These are phyloP conservation scores for Pipistrellus pygmaeus DNA, from an alignment of 2,797 vertebrate genomes.

Conservation along the genomic window DNA sequence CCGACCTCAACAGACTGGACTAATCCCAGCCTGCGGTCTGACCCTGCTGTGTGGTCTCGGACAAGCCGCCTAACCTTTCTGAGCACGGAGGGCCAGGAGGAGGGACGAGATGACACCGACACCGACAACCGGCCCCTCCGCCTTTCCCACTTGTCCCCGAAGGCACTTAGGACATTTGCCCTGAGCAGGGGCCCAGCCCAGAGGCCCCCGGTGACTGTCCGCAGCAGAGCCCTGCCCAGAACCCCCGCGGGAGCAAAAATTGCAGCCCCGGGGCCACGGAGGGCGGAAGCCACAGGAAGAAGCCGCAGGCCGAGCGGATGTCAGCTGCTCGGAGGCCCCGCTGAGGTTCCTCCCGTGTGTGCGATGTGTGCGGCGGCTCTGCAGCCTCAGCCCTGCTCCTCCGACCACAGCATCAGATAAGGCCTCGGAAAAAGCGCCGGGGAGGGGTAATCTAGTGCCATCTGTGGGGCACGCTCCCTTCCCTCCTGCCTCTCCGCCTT, in stretches of 20 bases:
- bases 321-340: slow-evolving; percentile 64
- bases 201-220: neutral
- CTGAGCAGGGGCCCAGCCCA: neutral
- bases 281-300: slow-evolving; percentile 75
- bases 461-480: slow-evolving; percentile 85
- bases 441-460: slow-evolving; percentile 94
- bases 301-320: slow-evolving; percentile 78
- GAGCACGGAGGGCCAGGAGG: neutral
- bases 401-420: slow-evolving; percentile 96
- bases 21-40: neutral
- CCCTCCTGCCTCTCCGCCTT: neutral
- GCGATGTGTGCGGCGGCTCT: neutral
- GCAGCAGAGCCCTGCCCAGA: neutral
- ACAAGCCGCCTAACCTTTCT: slow-evolving; percentile 16
- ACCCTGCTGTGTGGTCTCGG: slow-evolving; percentile 31
- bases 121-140: neutral
- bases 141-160: neutral
- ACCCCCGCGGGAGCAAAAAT: slow-evolving; percentile 65
- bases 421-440: slow-evolving; percentile 93
- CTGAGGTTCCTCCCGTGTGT: slow-evolving; percentile 52
- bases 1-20: neutral
- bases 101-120: neutral
- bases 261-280: slow-evolving; percentile 57
- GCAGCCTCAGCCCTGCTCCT: slow-evolving; percentile 87
- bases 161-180: neutral